Base-by-base conservation (phyloP, 2,113 vertebrate genomes). In the Cynopterus brachyotis region DNA sequence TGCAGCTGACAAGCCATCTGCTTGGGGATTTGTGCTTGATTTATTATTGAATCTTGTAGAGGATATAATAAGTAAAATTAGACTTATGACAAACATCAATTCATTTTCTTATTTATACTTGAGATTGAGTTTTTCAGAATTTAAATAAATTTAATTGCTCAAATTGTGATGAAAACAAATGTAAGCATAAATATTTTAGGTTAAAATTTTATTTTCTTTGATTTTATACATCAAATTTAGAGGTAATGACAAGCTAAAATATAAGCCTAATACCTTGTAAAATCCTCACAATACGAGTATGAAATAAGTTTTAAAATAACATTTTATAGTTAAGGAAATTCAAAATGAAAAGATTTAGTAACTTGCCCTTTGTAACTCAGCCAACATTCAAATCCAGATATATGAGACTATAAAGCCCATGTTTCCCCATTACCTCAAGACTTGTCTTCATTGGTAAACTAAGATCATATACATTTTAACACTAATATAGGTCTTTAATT, bases 111-210 rank as follows among this genome's bases (percentile, higher is more conserved):
- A 60, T 75, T 91, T 96, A 45, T 69, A 89, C 7, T 85, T 85
- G 10, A 55, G 22, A 87, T 40, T 83, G 45, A 75, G 6, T 10
- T 9, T 67, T 75, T 70, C 45, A 59, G 53, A 47, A 59, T 78
- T 89, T 62, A 93, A 96, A 37, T 93, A 47, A 67, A 91, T 83
- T 45, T 67, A 96, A 91, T 70, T 75, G 20, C 12, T 84, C 12
- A 84, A 64, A 73, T 60, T 88, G 0, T 57, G 47, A 90, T 13
- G 62, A 69, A 91, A 93, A 93, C 7, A 82, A 87, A 95, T 84
- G 2, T 59, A 67, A 90, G 9, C 9, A 81, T 47, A 57, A 89
- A 73, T 20, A 83, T 79, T 57, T 22, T 24, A 57, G 55, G 10
- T 57, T 79, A 45, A 57, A 59, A 10, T 78, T 96, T 86, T 45